These are phyloP conservation scores for Zygaena filipendulae DNA, from an alignment of 2,888 invertebrate species.

Conservation along the genomic window DNA sequence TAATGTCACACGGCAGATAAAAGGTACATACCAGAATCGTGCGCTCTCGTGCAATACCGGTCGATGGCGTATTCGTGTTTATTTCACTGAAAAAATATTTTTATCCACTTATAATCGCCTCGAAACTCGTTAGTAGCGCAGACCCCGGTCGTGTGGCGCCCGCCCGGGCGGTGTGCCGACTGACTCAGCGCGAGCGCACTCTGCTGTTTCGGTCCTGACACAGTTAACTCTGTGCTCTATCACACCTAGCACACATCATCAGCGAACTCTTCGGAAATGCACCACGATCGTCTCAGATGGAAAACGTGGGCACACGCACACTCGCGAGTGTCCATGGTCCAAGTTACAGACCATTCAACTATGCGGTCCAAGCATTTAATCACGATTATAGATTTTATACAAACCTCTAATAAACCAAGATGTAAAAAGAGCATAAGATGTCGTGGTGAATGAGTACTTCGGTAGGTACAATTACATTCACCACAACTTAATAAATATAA, in stretches of 20 bases:
- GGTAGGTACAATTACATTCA: too few species aligned
- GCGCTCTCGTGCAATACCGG: slow-evolving; percentile 45
- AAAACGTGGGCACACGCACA: background rate
- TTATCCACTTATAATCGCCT: slow-evolving; percentile 17
- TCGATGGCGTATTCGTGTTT: slow-evolving; percentile 45
- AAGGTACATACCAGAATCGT: slow-evolving; percentile 62
- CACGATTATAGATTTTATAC: too few species aligned
- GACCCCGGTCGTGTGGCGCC: slow-evolving; percentile 66
- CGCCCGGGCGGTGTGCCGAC: slow-evolving; percentile 68
- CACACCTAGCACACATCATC: background rate
- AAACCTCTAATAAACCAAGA: too few species aligned
- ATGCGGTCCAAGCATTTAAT: too few species aligned
- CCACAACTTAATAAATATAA: too few species aligned
- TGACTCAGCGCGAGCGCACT: slow-evolving; percentile 33
- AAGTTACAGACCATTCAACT: too few species aligned
- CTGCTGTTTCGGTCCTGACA: too few species aligned
- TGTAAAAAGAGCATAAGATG: too few species aligned
- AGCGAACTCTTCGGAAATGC: background rate
- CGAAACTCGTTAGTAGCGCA: slow-evolving; percentile 61
- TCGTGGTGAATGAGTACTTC: too few species aligned
- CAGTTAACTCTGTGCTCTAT: too few species aligned
- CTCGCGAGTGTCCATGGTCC: background rate
- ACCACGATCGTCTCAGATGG: background rate
- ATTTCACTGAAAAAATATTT: slow-evolving; percentile 53
- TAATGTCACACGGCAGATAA: too few species aligned